Evolutionary conservation across 2,113 vertebrate genomes (phyloP).

Genomic region (Andinoacara biseriatus): DNA sequence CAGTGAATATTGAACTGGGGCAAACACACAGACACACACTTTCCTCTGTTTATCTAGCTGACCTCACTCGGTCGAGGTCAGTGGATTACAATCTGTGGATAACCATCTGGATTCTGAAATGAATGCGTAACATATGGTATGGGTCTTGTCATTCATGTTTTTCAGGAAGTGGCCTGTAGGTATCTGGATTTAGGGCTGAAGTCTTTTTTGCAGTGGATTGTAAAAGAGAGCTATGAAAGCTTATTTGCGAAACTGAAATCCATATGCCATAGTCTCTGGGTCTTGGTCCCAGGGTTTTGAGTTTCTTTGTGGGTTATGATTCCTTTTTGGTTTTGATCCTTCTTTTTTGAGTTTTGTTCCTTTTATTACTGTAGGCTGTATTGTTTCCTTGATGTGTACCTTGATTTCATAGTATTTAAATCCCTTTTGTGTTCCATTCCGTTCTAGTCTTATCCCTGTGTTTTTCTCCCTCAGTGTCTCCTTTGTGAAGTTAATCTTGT

Average conservation of each 20-base stretch:
- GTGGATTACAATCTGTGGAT: not conserved
- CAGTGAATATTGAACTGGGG: not conserved
- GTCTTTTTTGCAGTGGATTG: not conserved
- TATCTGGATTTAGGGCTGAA: not conserved
- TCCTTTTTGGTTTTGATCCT: too few species aligned
- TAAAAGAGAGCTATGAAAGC: not conserved
- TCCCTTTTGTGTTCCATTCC: too few species aligned
- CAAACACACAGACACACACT: not conserved
- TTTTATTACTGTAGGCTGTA: too few species aligned
- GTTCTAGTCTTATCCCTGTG: too few species aligned
- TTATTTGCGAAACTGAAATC: not conserved
- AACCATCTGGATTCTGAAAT: not conserved
- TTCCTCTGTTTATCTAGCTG: not conserved
- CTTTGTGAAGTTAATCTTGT: too few species aligned
- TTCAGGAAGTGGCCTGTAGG: not conserved
- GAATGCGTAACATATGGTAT: not conserved
- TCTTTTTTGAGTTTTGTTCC: too few species aligned
- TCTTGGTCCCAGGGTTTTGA: too few species aligned
- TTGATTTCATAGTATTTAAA: too few species aligned
- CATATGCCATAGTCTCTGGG: too few species aligned
- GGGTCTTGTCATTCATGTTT: not conserved
- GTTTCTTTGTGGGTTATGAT: too few species aligned
- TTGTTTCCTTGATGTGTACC: too few species aligned
- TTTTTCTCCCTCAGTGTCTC: too few species aligned
- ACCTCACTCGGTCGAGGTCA: not conserved